Conservation (phyloP, 64 coral and sea anemone genomes). For the Porites lutea region DNA sequence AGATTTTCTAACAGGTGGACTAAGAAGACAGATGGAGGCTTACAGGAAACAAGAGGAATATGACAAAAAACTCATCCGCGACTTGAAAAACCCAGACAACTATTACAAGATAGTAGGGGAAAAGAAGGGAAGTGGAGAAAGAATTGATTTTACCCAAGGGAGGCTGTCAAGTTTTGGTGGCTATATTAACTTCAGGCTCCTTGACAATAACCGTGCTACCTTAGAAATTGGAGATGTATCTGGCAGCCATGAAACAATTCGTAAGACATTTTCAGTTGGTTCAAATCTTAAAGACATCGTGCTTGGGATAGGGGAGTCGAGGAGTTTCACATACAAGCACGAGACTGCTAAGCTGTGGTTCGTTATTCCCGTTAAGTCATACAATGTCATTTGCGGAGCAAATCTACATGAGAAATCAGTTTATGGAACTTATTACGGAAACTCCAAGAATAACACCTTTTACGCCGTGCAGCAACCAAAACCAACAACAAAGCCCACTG, state of each 20-base stretch:
- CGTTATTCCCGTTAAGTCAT: conserved; percentile 56
- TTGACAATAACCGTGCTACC: conserved; percentile 21
- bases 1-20: conserved; percentile 64
- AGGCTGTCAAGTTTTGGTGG: conserved; percentile 24
- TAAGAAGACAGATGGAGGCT: conserved; percentile 48
- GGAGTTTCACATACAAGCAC: conserved; percentile 44
- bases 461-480: conserved; percentile 38
- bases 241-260: conserved; percentile 24
- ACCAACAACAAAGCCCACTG: background rate
- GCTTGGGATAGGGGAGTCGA: conserved; percentile 58
- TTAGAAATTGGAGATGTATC: conserved; percentile 51
- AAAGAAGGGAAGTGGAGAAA: conserved; percentile 31
- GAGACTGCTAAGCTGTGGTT: conserved; percentile 52
- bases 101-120: conserved; percentile 58
- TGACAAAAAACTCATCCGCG: conserved; percentile 31
- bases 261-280: conserved; percentile 23
- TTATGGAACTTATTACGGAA: conserved; percentile 65
- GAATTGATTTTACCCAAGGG: conserved; percentile 60
- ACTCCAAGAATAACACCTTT: conserved; percentile 60
- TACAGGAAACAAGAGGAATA: conserved; percentile 46
- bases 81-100: conserved; percentile 32
- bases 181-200: conserved; percentile 41
- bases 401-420: background rate
- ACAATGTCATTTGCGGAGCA: conserved; percentile 37
- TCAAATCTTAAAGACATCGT: conserved; percentile 50